These are phyloP conservation scores for Eupithecia centaureata DNA, from an alignment of 2,888 invertebrate species.

Conservation along the genomic window DNA sequence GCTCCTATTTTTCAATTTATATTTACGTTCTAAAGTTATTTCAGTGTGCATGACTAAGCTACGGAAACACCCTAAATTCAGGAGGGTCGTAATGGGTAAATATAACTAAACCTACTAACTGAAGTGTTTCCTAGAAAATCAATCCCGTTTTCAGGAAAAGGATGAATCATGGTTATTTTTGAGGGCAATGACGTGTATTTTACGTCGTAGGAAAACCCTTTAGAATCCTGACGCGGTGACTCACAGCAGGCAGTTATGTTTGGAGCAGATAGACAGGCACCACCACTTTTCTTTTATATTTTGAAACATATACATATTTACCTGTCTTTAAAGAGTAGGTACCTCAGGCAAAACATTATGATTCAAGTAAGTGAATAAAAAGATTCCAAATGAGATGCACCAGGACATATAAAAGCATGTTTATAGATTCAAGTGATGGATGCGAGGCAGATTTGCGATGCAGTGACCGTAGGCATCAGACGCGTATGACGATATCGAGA, in stretches of 20 bases:
- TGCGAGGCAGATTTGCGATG: constrained; percentile 33
- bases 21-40: background rate
- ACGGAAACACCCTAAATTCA: background rate
- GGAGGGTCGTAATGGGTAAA: constrained; percentile 16
- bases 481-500: constrained; percentile 17
- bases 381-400: constrained; percentile 15
- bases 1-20: background rate
- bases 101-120: background rate
- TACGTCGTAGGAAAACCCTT: constrained; percentile 34
- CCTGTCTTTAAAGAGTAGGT: too few relatives aligned
- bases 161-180: constrained; percentile 37
- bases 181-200: constrained; percentile 37
- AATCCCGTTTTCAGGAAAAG: constrained; percentile 28
- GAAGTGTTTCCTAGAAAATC: constrained; percentile 25
- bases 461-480: constrained; percentile 31
- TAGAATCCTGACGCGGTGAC: constrained; percentile 31
- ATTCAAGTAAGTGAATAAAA: background rate
- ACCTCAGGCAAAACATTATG: background rate
- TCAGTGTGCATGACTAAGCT: constrained; percentile 14
- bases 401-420: constrained; percentile 9
- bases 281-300: background rate
- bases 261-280: background rate
- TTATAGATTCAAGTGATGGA: constrained; percentile 25
- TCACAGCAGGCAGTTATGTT: constrained; percentile 21
- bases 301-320: background rate